Evolutionary conservation across 1,140 invertebrate genomes (phyloP), one percentile per base, ranked within the genome.

Genomic region (Formica selysi): DNA sequence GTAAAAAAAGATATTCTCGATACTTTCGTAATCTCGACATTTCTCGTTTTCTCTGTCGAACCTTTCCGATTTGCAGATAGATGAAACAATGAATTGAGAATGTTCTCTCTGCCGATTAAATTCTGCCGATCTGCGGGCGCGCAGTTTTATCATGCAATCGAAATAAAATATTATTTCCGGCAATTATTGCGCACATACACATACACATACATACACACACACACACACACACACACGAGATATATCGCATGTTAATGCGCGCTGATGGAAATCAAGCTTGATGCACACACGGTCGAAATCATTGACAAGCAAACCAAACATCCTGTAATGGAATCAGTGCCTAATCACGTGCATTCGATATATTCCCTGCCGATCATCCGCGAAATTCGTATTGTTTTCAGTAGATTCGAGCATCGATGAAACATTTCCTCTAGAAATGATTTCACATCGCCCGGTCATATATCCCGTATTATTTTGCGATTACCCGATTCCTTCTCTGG

Each of bases 241-340:
- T 83, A 22, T 36, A 83, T 13, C 54, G 38, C 70, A 13, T 38
- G 79, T 36, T 83, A 83, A 83, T 73, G 67, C 26, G 67, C 57
- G 54, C 38, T 57, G 68, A 83, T 73, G 68, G 68, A 74, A 48
- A 61, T 83, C 54, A 83, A 44, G 29, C 67, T 36, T 61, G 54
- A 70, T 65, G 22, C 71, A 36, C 67, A 59, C 19, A 54, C 51
- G 36, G 26, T 61, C 29, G 67, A 71, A 57, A 73, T 61, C 41
- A 73, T 54, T 22, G 68, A 61, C 54, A 74, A 83, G 54, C 68
- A 32, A 83, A 83, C 73, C 79, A 74, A 83, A 61, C 67, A 83
- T 74, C 11, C 67, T 16, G 38, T 83, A 73, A 83, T 83, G 29
- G 79, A 83, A 83, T 83, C 79, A 83, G 68, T 38, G 26, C 54